phyloP scores from a whole-genome alignment of 2,113 vertebrate genomes.

The Orcinus orca region DNA sequence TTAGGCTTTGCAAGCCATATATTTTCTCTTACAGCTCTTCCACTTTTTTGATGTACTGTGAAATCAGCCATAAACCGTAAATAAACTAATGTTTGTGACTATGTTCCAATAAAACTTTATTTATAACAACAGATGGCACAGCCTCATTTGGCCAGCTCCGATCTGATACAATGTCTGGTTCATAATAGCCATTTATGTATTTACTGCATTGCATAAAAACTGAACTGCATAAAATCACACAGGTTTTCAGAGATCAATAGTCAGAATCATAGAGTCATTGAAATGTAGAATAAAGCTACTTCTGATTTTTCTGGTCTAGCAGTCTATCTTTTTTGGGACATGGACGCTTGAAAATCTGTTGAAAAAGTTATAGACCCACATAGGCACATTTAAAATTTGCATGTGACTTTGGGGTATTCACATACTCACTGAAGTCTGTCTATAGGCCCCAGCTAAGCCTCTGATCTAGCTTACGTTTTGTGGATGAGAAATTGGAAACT shows the following conservation, averaged over 20 bases:
- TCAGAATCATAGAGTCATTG: background rate
- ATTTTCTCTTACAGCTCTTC: background rate
- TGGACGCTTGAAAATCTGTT: background rate
- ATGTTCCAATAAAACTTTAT: background rate
- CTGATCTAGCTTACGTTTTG: background rate
- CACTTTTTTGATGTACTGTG: background rate
- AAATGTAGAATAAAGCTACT: background rate
- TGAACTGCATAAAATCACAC: background rate
- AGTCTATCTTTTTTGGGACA: background rate
- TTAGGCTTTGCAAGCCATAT: background rate
- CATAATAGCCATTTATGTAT: background rate
- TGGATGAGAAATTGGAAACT: background rate
- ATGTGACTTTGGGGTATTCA: background rate
- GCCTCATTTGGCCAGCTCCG: background rate
- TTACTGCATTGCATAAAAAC: background rate
- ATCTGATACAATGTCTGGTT: background rate
- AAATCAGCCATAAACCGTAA: background rate
- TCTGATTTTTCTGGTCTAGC: background rate
- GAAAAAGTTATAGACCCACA: background rate
- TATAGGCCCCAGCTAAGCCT: background rate
- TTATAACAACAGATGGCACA: background rate
- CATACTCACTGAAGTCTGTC: background rate
- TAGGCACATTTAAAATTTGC: background rate
- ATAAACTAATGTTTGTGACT: background rate
- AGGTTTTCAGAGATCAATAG: background rate